Conservation (phyloP, 2,113 vertebrate species). For the Pelodiscus sinensis region DNA sequence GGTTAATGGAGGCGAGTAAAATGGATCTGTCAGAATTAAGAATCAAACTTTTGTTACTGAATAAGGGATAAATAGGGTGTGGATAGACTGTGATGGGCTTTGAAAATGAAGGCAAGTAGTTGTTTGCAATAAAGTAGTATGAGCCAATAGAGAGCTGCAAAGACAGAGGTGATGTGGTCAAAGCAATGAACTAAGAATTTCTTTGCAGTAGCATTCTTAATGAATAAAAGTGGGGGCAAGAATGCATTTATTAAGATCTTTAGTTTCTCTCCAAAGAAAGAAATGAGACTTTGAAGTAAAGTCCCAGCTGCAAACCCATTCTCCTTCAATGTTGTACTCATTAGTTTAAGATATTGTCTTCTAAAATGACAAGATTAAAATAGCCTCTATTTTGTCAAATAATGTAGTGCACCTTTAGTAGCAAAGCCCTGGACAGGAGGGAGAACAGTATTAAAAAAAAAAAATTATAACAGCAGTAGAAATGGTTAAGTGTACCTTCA, state of each 20-base stretch:
- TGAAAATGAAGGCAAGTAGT: no score
- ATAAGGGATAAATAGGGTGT: neutral
- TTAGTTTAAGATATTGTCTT: neutral
- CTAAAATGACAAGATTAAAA: neutral
- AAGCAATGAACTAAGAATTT: neutral
- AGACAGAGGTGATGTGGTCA: neutral
- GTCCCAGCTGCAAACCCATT: neutral
- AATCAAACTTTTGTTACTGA: neutral
- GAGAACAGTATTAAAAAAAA: neutral
- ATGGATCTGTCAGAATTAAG: neutral
- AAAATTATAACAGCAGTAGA: neutral
- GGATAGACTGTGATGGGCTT: no score
- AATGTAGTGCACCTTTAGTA: rapidly evolving
- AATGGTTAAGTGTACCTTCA: neutral
- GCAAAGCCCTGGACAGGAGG: neutral
- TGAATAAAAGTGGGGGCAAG: neutral
- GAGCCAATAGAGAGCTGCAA: neutral
- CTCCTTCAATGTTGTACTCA: neutral
- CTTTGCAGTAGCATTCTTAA: neutral
- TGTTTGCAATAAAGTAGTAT: no score
- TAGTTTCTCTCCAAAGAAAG: neutral
- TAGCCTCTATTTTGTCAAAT: neutral
- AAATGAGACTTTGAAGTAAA: neutral
- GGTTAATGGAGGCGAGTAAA: neutral
- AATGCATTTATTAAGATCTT: neutral